Conservation (phyloP, 2,113 vertebrate species). For the Podocnemis expansa region DNA sequence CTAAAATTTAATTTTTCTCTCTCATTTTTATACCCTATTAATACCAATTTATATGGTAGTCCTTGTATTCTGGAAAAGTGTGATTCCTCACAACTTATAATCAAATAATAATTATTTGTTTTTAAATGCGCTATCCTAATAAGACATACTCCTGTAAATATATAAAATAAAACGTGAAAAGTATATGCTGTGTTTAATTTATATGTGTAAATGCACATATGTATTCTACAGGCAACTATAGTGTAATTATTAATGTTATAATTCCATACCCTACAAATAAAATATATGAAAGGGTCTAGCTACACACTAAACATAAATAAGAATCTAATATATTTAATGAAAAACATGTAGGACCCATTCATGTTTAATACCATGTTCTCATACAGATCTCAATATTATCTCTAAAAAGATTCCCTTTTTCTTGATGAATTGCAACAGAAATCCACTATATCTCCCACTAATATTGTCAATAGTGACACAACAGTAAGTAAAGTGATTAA, state of each 20-base stretch:
- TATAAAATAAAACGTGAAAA: neutral
- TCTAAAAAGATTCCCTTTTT: neutral
- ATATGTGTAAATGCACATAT: neutral
- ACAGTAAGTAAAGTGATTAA: constrained; percentile 11
- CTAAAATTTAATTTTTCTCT: neutral
- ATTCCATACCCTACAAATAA: neutral
- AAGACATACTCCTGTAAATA: neutral
- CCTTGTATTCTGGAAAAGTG: neutral
- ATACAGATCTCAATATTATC: neutral
- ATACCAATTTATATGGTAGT: rapidly evolving
- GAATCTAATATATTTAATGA: neutral
- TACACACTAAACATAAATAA: neutral
- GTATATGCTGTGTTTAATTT: neutral
- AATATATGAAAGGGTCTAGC: neutral
- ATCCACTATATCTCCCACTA: neutral
- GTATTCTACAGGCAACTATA: neutral
- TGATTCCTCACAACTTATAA: neutral
- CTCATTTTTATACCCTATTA: neutral
- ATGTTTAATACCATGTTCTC: neutral
- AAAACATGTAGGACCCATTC: neutral
- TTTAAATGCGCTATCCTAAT: neutral
- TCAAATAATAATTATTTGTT: neutral
- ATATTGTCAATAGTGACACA: neutral
- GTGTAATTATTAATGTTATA: neutral
- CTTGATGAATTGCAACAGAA: neutral